phyloP scores from a whole-genome alignment of 2,797 vertebrate genomes.

The Urocyon cinereoargenteus region DNA sequence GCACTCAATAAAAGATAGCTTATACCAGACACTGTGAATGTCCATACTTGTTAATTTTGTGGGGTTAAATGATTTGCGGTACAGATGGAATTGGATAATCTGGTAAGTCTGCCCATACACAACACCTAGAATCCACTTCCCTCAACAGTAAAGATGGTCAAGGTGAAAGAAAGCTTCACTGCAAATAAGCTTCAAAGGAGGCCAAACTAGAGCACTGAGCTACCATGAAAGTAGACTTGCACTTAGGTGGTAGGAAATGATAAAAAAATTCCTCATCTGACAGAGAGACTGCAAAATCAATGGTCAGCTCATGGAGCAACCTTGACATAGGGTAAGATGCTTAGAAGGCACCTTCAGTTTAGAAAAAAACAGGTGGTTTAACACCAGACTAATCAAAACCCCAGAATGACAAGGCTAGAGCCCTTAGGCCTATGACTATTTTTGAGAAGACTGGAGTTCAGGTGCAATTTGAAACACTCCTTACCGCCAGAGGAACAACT shows the following conservation, averaged over 20 bases:
- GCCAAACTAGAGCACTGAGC: background rate
- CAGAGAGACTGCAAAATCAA: background rate
- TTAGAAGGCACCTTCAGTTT: conserved; percentile 33
- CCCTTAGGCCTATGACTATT: background rate
- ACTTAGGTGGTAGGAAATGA: background rate
- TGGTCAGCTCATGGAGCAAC: background rate
- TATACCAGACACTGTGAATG: background rate
- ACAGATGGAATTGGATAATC: background rate
- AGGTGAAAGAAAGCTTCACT: background rate
- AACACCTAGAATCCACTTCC: background rate
- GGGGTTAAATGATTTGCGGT: background rate
- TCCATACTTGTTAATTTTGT: background rate
- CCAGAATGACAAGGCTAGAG: conserved; percentile 6
- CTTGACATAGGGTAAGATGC: background rate
- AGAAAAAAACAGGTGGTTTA: background rate
- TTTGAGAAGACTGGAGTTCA: background rate
- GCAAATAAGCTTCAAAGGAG: background rate
- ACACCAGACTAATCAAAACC: background rate
- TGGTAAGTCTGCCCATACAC: background rate
- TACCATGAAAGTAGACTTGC: background rate
- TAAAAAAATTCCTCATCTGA: background rate
- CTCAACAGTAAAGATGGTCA: conserved; percentile 65
- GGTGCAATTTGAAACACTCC: background rate
- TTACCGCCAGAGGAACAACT: background rate
- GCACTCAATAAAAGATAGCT: background rate